phyloP scores from a whole-genome alignment of 2,113 vertebrate genomes.

The Athene cunicularia region DNA sequence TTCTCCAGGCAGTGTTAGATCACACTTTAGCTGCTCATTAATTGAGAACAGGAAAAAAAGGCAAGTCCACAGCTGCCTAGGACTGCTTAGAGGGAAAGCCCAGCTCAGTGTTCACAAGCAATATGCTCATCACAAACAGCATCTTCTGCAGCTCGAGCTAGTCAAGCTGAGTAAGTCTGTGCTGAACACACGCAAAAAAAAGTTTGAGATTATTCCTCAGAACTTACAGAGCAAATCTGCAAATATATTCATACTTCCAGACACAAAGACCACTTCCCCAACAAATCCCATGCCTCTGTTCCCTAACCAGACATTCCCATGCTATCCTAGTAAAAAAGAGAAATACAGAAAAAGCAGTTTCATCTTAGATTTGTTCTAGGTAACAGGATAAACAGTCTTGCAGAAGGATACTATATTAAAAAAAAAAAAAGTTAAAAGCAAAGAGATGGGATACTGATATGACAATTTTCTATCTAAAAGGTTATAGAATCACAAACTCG shows the following conservation, averaged over 20 bases:
- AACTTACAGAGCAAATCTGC: background rate
- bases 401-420: background rate
- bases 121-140: background rate
- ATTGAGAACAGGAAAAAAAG: background rate
- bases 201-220: background rate
- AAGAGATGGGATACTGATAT: background rate
- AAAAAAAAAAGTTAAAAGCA: background rate
- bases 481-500: background rate
- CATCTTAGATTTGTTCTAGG: background rate
- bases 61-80: background rate
- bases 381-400: background rate
- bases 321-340: background rate
- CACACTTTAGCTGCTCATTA: conserved; percentile 48
- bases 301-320: background rate
- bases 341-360: background rate
- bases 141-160: background rate
- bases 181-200: background rate
- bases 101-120: background rate
- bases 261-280: background rate
- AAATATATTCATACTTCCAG: background rate
- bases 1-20: conserved; percentile 48
- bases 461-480: background rate
- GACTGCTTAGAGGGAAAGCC: background rate
- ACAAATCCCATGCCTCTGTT: background rate
- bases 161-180: background rate